phyloP scores from a whole-genome alignment of 2,113 vertebrate genomes.

The Hippocampus abdominalis region DNA sequence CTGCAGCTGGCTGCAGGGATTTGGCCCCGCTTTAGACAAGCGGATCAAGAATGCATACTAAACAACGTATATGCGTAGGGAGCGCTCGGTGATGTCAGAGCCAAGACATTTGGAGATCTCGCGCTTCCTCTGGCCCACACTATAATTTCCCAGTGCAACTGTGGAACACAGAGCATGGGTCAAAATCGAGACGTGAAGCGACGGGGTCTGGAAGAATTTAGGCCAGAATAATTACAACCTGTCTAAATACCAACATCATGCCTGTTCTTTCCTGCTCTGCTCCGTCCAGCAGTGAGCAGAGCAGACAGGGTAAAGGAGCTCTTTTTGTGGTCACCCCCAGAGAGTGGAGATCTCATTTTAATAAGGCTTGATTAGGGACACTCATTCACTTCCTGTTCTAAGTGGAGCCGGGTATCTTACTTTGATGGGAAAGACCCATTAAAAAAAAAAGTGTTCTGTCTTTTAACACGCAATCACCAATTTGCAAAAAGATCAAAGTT shows the following conservation, averaged over 20 bases:
- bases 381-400: slow-evolving; percentile 35
- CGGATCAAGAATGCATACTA: slow-evolving; percentile 6
- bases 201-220: slow-evolving; percentile 57
- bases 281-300: slow-evolving; percentile 32
- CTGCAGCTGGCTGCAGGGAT: slow-evolving; percentile 29
- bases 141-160: slow-evolving; percentile 40
- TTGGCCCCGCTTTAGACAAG: slow-evolving; percentile 27
- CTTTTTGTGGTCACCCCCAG: slow-evolving; percentile 49
- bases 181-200: slow-evolving; percentile 37
- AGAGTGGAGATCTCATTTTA: slow-evolving; percentile 40
- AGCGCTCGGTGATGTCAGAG: slow-evolving; percentile 48
- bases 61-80: slow-evolving; percentile 27
- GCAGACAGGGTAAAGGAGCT: slow-evolving; percentile 30
- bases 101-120: slow-evolving; percentile 35
- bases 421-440: slow-evolving; percentile 49
- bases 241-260: slow-evolving; percentile 48
- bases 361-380: slow-evolving; percentile 55
- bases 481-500: slow-evolving; percentile 55
- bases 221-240: slow-evolving; percentile 59
- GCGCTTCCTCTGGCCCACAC: slow-evolving; percentile 11
- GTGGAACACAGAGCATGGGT: slow-evolving; percentile 48
- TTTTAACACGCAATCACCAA: slow-evolving; percentile 57
- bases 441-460: slow-evolving; percentile 42
- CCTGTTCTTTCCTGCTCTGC: slow-evolving; percentile 20
- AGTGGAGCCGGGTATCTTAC: slow-evolving; percentile 24